Conservation (phyloP, 2,113 vertebrate genomes). For the Anolis sagrei region DNA sequence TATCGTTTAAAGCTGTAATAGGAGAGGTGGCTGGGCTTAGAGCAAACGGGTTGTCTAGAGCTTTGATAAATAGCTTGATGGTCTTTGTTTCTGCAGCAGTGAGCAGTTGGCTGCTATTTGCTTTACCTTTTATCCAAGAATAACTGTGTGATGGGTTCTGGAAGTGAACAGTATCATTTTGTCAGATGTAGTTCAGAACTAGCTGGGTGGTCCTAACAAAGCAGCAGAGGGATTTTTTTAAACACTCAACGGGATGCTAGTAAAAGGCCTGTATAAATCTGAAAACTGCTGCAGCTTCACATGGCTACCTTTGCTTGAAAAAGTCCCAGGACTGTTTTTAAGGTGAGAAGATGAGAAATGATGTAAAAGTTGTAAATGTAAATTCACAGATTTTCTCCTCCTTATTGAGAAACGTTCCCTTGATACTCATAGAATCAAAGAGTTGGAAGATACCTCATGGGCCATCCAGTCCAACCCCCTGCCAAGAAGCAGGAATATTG, state of each 20-base stretch:
- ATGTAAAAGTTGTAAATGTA: constrained; percentile 32
- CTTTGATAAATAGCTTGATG: constrained; percentile 94
- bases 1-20: constrained; percentile 94
- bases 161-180: constrained; percentile 86
- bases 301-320: constrained; percentile 67
- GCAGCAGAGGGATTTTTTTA: constrained; percentile 76
- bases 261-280: constrained; percentile 71
- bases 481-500: too few relatives aligned
- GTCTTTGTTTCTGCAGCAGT: constrained; percentile 90
- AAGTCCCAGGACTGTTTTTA: constrained; percentile 73
- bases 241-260: constrained; percentile 81
- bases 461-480: too few relatives aligned
- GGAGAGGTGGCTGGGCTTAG: constrained; percentile 86
- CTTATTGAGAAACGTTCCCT: too few relatives aligned
- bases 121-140: constrained; percentile 97
- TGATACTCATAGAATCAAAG: too few relatives aligned
- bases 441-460: too few relatives aligned
- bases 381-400: too few relatives aligned
- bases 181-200: constrained; percentile 84
- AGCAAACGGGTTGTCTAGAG: constrained; percentile 85
- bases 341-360: constrained; percentile 78
- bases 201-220: constrained; percentile 89
- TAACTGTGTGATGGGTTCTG: constrained; percentile 91
- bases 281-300: constrained; percentile 71
- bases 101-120: constrained; percentile 94